Conservation (phyloP, 1,140 invertebrate species). For the Drosophila orena region DNA sequence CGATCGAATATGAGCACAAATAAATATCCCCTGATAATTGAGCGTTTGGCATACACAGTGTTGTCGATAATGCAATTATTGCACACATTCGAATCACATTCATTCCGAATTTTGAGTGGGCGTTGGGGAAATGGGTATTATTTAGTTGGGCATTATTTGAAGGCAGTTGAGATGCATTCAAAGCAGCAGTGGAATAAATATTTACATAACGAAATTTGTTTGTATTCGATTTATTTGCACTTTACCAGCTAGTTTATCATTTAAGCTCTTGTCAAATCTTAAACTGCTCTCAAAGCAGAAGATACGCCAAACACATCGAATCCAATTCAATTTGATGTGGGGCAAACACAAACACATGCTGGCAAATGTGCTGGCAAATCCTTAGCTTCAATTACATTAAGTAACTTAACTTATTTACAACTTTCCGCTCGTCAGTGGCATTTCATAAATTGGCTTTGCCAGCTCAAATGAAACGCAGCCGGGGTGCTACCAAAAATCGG, state of each 20-base stretch:
- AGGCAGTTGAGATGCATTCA: background rate
- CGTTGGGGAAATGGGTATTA: background rate
- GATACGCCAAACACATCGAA: background rate
- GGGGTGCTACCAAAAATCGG: background rate
- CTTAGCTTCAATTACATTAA: slow-evolving; percentile 16
- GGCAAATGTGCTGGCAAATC: no score
- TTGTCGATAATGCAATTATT: slow-evolving; percentile 38
- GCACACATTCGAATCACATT: slow-evolving; percentile 29
- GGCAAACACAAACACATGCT: background rate
- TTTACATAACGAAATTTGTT: no score
- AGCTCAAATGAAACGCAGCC: slow-evolving; percentile 34
- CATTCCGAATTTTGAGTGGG: background rate
- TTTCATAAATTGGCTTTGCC: slow-evolving; percentile 54
- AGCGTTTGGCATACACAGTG: slow-evolving; percentile 3
- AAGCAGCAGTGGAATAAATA: background rate
- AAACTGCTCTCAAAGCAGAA: no score
- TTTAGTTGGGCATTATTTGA: background rate
- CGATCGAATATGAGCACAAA: slow-evolving; percentile 19
- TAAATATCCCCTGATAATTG: slow-evolving; percentile 35
- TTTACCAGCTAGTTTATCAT: no score
- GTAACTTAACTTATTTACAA: slow-evolving; percentile 29
- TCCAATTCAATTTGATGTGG: slow-evolving; percentile 1
- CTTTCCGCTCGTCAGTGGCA: slow-evolving; percentile 20
- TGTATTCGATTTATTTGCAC: no score
- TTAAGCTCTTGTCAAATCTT: no score